Evolutionary conservation across 1,140 invertebrate genomes (phyloP).

Genomic region (Drosophila setifemur): DNA sequence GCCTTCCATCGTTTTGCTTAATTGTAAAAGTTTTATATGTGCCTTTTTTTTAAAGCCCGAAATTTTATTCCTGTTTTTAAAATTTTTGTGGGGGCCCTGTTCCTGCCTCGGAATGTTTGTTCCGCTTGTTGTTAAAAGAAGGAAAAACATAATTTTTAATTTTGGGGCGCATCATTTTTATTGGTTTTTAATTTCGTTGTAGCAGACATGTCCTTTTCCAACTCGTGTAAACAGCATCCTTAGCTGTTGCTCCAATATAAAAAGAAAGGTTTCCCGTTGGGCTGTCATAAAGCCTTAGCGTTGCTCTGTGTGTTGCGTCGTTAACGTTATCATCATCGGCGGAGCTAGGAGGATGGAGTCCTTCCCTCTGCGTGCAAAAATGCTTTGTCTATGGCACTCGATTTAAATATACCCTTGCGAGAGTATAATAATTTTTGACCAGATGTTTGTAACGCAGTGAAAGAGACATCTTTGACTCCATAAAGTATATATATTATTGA

Average conservation of each 20-base stretch:
- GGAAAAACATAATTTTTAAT: constrained; percentile 79
- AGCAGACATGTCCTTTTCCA: constrained; percentile 51
- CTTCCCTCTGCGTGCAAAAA: constrained; percentile 67
- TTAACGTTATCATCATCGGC: constrained; percentile 64
- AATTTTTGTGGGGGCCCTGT: constrained; percentile 32
- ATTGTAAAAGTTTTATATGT: constrained; percentile 71
- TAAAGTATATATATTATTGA: too few relatives aligned
- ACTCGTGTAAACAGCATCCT: constrained; percentile 71
- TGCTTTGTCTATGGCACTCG: constrained; percentile 74
- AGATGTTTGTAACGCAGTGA: too few relatives aligned
- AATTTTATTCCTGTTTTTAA: constrained; percentile 53
- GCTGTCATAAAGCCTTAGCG: constrained; percentile 68
- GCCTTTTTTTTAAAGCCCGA: constrained; percentile 30
- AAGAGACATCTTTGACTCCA: too few relatives aligned
- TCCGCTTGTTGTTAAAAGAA: constrained; percentile 52
- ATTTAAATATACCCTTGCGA: too few relatives aligned
- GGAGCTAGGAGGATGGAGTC: constrained; percentile 8
- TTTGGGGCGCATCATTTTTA: constrained; percentile 66
- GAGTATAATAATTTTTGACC: too few relatives aligned
- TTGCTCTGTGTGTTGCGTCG: constrained; percentile 45
- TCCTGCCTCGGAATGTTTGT: constrained; percentile 42
- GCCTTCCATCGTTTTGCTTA: constrained; percentile 64
- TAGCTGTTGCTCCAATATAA: constrained; percentile 37
- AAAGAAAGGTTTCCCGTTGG: constrained; percentile 17
- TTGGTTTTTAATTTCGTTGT: constrained; percentile 76